Base-by-base conservation (phyloP, 1,140 invertebrate species). In the Kradibia gibbosae region DNA sequence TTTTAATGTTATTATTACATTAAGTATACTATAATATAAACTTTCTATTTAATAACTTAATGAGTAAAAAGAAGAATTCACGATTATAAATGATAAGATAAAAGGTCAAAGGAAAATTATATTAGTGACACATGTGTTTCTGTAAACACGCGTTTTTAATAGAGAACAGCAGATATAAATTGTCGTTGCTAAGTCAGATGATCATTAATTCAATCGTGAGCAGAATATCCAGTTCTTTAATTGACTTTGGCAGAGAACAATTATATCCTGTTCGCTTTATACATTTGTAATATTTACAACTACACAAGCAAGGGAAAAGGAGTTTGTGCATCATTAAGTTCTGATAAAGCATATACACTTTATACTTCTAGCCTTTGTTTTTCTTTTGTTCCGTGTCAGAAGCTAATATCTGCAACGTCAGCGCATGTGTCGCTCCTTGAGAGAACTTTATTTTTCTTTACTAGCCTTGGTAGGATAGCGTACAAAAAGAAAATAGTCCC, bases 361-460 rank as follows among this genome's bases (percentile, higher is more conserved):
- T 65, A 22, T 70, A 36, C 60, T 39, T 53, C 31, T 39, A 67
- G 17, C 57, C 11, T 28, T 25, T 73, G 31, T 45, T 70, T 60
- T 53, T 31, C 65, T 71, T 39, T 60, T 67, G 62, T 74, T 53
- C 36, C 72, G 20, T 67, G 7, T 67, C 67, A 72, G 34, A 72
- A 83, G 74, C 84, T 88, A 88, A 87, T 88, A 86, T 86, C 87
- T 74, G 80, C 71, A 75, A 31, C 13, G 60, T 25, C 55, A 4
- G 70, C 53, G 20, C 36, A 28, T 31, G 42, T 39, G 25, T 55
- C 34, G 25, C 25, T 73, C 31, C 55, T 42, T 34, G 31, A 55
- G 22, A 70, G 45, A 74, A 80, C 82, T 85, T 84, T 86, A 86
- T 86, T 87, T 86, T 85, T 87, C 86, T 85, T 85, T 86, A 62